Percentiles rank a stretch among this genome's conserved stretches.
phyloP scores from a whole-genome alignment of 2,888 invertebrate species.

The Linnaemya tessellans region DNA sequence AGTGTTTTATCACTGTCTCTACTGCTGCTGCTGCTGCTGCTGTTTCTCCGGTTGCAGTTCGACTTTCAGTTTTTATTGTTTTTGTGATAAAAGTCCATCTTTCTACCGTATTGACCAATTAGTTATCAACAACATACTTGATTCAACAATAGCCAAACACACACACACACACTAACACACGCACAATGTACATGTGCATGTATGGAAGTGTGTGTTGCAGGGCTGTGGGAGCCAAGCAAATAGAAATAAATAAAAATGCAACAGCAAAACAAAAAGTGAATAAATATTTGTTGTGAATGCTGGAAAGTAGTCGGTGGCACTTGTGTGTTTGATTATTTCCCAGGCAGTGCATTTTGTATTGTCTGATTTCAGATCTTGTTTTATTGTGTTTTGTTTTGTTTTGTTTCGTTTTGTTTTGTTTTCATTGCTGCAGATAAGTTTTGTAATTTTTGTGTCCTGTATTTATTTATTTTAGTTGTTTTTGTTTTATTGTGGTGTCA shows the following conservation, averaged over 20 bases:
- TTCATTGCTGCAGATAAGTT: slow-evolving; percentile 15
- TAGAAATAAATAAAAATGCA: slow-evolving; percentile 16
- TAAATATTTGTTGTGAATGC: slow-evolving; percentile 33
- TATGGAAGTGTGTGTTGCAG: background rate
- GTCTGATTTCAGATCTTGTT: background rate
- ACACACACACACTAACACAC: background rate
- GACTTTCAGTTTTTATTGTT: slow-evolving; percentile 23
- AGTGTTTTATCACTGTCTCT: slow-evolving; percentile 30
- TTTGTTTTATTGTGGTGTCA: background rate
- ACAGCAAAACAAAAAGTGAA: slow-evolving; percentile 15
- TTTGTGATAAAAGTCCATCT: slow-evolving; percentile 57
- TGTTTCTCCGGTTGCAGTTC: slow-evolving; percentile 8
- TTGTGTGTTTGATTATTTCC: background rate
- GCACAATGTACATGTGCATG: background rate
- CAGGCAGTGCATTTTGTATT: background rate
- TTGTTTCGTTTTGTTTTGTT: too few species aligned
- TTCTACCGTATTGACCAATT: slow-evolving; percentile 67
- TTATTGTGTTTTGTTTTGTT: too few species aligned
- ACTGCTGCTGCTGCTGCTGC: slow-evolving; percentile 11
- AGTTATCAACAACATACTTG: slow-evolving; percentile 63
- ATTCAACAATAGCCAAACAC: slow-evolving; percentile 14
- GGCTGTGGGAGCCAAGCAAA: slow-evolving; percentile 32
- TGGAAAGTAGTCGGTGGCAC: background rate
- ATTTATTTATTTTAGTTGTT: background rate
- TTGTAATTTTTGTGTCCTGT: background rate